These are phyloP conservation scores for Polyploca ridens DNA, from an alignment of 2,888 invertebrate species.

Conservation along the genomic window DNA sequence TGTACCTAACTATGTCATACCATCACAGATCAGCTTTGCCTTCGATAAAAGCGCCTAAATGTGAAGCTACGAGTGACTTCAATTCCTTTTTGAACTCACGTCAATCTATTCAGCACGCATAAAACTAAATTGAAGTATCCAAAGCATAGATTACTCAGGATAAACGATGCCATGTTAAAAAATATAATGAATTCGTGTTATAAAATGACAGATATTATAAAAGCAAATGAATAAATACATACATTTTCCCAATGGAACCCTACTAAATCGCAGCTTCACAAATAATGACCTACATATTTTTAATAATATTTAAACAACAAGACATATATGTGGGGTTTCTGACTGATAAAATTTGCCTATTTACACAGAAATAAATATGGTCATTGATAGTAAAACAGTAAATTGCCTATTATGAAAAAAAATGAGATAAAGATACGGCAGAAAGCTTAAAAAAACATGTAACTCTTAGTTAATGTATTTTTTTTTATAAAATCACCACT, in stretches of 20 bases:
- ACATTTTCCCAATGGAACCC: conserved; percentile 37
- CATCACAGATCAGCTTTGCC: conserved; percentile 82
- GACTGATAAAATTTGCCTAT: conserved; percentile 31
- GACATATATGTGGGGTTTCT: conserved; percentile 33
- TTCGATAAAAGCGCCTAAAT: conserved; percentile 61
- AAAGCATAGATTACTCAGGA: conserved; percentile 34
- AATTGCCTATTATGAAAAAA: conserved; percentile 27
- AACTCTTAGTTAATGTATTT: conserved; percentile 35
- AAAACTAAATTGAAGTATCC: conserved; percentile 29
- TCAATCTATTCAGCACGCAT: background rate
- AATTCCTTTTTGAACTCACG: conserved; percentile 1
- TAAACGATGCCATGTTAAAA: conserved; percentile 30
- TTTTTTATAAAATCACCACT: conserved; percentile 38
- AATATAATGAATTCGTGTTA: conserved; percentile 19
- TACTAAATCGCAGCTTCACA: conserved; percentile 40
- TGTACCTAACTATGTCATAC: conserved; percentile 77
- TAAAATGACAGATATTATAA: conserved; percentile 11
- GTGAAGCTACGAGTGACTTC: conserved; percentile 56
- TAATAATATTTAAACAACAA: conserved; percentile 27
- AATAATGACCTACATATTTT: conserved; percentile 32
- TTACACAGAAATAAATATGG: conserved; percentile 33
- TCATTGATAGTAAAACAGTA: conserved; percentile 31
- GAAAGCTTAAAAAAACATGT: conserved; percentile 30
- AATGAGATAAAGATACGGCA: conserved; percentile 24
- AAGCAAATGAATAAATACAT: conserved; percentile 19